Evolutionary conservation across 1,140 invertebrate species (phyloP), one percentile per base, ranked within the genome.

Genomic region (Drosophila orosa): DNA sequence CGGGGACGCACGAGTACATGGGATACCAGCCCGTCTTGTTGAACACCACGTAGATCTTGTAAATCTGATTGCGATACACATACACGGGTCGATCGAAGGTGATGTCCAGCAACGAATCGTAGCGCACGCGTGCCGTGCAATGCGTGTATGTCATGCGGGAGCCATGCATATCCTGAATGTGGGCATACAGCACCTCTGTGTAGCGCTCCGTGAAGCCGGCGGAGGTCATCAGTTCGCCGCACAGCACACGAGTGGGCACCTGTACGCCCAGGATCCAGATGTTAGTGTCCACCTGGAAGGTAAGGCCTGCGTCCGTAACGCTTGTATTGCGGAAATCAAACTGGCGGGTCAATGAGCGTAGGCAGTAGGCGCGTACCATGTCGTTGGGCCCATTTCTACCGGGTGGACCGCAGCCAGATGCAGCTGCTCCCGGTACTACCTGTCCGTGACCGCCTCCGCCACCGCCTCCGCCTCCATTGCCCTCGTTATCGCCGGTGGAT

Each of bases 11-110:
- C 10, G 93, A 93, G 55, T 95, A 96, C 92, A 95, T 95, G 12
- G 95, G 95, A 92, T 97, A 97, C 93, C 94, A 95, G 15, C 96
- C 96, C 63, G 94, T 92, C 91, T 96, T 96, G 92, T 96, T 96
- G 91, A 97, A 95, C 44, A 96, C 95, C 13, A 97, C 95, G 15
- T 95, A 96, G 58, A 97, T 94, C 91, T 96, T 95, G 90, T 97
- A 97, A 40, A 95, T 93, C 93, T 96, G 96, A 84, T 95, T 94
- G 62, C 95, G 93, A 86, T 96, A 95, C 86, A 95, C 95, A 91
- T 94, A 95, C 19, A 96, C 94, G 12, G 96, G 95, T 27, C 96
- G 92, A 92, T 96, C 96, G 90, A 97, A 97, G 56, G 94, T 95
- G 67, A 97, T 95, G 89, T 97, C 96, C 55, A 96, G 93, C 65